A percentile compares a stretch with the other conserved stretches of the same genome.
Evolutionary conservation across 23 tunicate species (phyloP).

Genomic region (Corella eumyota): DNA sequence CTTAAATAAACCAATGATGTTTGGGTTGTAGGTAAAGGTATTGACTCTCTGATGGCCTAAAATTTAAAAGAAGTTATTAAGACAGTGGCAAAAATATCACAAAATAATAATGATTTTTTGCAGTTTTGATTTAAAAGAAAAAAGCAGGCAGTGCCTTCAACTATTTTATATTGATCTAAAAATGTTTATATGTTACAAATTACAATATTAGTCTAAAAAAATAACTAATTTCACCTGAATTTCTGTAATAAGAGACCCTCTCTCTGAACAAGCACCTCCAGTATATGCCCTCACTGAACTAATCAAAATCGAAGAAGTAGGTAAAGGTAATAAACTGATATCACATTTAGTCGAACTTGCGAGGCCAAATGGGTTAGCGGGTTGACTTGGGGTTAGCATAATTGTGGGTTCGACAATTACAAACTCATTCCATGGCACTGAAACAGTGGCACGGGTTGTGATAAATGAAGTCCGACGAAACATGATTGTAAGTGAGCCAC

Average conservation of each 20-base stretch:
- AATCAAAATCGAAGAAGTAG: constrained; percentile 29
- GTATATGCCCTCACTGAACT: constrained; percentile 56
- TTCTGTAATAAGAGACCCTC: constrained; percentile 76
- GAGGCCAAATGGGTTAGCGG: background rate
- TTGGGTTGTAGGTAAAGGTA: constrained; percentile 52
- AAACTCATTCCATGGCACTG: constrained; percentile 61
- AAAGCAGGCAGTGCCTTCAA: background rate
- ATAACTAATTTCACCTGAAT: constrained; percentile 31
- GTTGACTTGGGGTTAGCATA: constrained; percentile 64
- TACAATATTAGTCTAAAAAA: too few species aligned
- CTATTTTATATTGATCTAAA: too few species aligned
- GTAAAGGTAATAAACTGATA: constrained; percentile 36
- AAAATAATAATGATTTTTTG: background rate
- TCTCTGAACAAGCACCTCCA: constrained; percentile 58
- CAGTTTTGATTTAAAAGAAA: background rate
- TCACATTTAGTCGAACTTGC: constrained; percentile 23
- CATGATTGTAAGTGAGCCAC: constrained; percentile 43
- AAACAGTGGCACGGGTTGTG: constrained; percentile 22
- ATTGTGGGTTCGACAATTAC: constrained; percentile 38
- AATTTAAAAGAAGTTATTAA: background rate
- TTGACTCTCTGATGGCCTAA: constrained; percentile 71
- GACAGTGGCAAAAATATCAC: background rate
- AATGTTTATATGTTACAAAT: too few species aligned
- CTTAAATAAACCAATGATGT: constrained; percentile 76
- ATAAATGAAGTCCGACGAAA: constrained; percentile 44